phyloP scores from a whole-genome alignment of 2,888 invertebrate genomes.

The Spisula solida region DNA sequence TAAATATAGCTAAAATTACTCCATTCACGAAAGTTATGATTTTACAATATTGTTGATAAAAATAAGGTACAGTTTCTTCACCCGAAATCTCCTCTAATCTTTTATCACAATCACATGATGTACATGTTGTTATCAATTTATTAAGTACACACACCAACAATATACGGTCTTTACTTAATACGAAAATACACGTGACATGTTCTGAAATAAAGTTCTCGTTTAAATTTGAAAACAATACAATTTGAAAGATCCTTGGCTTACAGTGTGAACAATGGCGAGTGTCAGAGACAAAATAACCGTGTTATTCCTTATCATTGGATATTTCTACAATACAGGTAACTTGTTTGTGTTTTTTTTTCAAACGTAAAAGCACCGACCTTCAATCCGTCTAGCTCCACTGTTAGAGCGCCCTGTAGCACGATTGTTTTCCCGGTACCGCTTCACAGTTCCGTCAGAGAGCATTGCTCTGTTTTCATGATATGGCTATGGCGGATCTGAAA shows the following conservation, averaged over 20 bases:
- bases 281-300: not conserved
- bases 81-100: not conserved
- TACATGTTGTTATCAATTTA: not conserved
- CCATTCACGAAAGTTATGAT: too few species aligned
- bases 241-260: not conserved
- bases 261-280: not conserved
- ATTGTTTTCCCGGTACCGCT: too few species aligned
- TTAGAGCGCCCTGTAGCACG: too few species aligned
- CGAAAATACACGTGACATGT: not conserved
- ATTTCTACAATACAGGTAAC: not conserved
- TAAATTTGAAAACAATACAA: not conserved
- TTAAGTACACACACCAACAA: not conserved
- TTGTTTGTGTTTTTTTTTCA: not conserved
- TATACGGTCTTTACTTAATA: not conserved
- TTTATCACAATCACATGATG: conserved; percentile 5
- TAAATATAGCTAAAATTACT: too few species aligned
- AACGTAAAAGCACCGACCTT: too few species aligned
- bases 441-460: too few species aligned
- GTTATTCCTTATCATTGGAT: not conserved
- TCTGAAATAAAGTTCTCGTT: not conserved
- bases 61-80: not conserved
- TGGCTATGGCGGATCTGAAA: too few species aligned
- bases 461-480: too few species aligned
- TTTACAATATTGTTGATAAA: not conserved
- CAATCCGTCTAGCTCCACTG: too few species aligned